Evolutionary conservation across 2,888 invertebrate species (phyloP).

Genomic region (Amiota mariae): DNA sequence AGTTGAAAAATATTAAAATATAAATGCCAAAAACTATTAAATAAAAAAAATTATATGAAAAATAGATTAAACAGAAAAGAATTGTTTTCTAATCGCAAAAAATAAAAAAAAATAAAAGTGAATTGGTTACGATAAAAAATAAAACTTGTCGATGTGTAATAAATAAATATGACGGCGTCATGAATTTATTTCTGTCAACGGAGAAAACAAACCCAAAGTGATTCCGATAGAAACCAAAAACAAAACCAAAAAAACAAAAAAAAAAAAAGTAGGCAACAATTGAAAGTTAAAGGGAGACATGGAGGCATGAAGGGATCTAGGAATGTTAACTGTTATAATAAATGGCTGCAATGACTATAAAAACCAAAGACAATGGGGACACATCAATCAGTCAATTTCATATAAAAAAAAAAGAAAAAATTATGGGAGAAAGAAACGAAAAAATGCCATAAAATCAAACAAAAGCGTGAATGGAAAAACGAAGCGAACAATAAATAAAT

Average conservation of each 20-base stretch:
- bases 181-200: slow-evolving; percentile 32
- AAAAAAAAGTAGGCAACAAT: slow-evolving; percentile 17
- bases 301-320: not conserved
- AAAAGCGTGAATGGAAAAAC: not conserved
- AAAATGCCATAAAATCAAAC: slow-evolving; percentile 21
- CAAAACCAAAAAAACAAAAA: slow-evolving; percentile 44
- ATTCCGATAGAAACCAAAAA: slow-evolving; percentile 40
- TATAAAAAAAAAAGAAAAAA: slow-evolving; percentile 10
- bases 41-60: too few species aligned
- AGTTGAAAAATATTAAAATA: too few species aligned
- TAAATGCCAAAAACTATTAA: too few species aligned
- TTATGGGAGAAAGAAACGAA: not conserved
- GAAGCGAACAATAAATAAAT: slow-evolving; percentile 35
- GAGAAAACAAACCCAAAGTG: slow-evolving; percentile 31
- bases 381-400: slow-evolving; percentile 59
- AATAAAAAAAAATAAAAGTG: slow-evolving; percentile 8
- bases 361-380: slow-evolving; percentile 53
- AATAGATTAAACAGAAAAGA: too few species aligned
- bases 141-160: not conserved
- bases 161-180: slow-evolving; percentile 36
- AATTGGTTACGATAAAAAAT: not conserved
- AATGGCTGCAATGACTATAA: slow-evolving; percentile 52
- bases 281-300: too few species aligned
- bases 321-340: slow-evolving; percentile 30
- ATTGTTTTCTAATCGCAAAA: slow-evolving; percentile 10